Evolutionary conservation across 2,888 invertebrate genomes (phyloP).

Genomic region (Rambutsinella grinnellia): DNA sequence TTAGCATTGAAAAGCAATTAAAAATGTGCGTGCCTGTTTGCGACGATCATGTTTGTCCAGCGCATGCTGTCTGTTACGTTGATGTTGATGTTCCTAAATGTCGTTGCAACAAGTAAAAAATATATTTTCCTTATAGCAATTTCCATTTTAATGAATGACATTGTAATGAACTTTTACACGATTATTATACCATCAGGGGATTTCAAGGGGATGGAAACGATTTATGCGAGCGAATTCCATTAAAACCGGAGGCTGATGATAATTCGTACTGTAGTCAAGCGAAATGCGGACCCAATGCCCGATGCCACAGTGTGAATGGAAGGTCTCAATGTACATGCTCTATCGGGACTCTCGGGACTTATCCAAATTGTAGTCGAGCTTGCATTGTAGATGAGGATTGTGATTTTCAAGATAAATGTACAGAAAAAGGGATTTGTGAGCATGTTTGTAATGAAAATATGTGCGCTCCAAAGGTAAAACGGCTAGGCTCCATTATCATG

Average conservation of each 20-base stretch:
- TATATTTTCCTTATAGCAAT: neutral
- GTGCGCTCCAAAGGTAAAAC: conserved; percentile 39
- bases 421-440: conserved; percentile 27
- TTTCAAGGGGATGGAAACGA: conserved; percentile 30
- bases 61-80: conserved; percentile 34
- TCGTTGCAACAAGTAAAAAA: conserved; percentile 21
- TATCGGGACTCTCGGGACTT: conserved; percentile 13
- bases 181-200: conserved; percentile 5
- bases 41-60: conserved; percentile 33
- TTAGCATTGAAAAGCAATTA: conserved; percentile 17
- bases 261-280: conserved; percentile 23
- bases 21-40: conserved; percentile 39
- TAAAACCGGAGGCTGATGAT: neutral
- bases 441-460: conserved; percentile 24
- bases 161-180: neutral
- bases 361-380: conserved; percentile 31
- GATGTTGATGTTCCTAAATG: conserved; percentile 38
- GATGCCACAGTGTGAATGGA: conserved; percentile 25
- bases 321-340: conserved; percentile 23
- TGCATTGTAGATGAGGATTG: conserved; percentile 40
- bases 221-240: conserved; percentile 25
- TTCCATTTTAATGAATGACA: neutral
- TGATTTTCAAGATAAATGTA: conserved; percentile 28
- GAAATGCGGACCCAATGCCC: conserved; percentile 34
- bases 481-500: too few species aligned